phyloP scores from a whole-genome alignment of 2,888 invertebrate genomes.

The Synergus umbraculus region DNA sequence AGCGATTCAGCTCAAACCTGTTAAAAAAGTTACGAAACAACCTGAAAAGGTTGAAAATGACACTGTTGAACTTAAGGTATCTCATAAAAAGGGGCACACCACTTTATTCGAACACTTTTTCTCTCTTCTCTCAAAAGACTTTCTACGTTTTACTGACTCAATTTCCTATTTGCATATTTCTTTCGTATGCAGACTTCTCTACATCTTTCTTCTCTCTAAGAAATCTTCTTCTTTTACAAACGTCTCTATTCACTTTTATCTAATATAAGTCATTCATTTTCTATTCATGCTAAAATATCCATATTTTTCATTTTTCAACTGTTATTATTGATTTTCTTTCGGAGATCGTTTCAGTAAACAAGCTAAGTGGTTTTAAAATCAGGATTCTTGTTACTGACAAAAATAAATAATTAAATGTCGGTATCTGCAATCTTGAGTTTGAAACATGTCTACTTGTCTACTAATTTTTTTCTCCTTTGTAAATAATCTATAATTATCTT shows the following conservation, averaged over 20 bases:
- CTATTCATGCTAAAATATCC: slow-evolving; percentile 24
- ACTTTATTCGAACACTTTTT: slow-evolving; percentile 32
- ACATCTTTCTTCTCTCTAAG: slow-evolving; percentile 2
- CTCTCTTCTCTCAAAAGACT: slow-evolving; percentile 42
- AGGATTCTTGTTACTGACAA: neutral
- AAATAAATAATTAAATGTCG: too few species aligned
- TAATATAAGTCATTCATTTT: neutral
- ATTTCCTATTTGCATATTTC: slow-evolving; percentile 49
- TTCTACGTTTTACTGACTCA: slow-evolving; percentile 13
- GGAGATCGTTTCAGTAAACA: slow-evolving; percentile 44
- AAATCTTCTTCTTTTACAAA: neutral
- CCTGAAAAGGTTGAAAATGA: slow-evolving; percentile 70
- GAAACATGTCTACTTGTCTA: neutral
- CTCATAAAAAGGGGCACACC: slow-evolving; percentile 58
- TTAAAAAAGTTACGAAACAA: slow-evolving; percentile 72
- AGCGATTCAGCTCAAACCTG: slow-evolving; percentile 82
- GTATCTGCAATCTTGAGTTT: neutral
- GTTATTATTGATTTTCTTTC: slow-evolving; percentile 27
- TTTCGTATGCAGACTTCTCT: slow-evolving; percentile 44
- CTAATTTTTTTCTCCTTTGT: neutral
- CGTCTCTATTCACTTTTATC: neutral
- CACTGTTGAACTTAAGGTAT: slow-evolving; percentile 73
- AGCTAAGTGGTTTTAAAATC: neutral
- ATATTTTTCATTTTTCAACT: slow-evolving; percentile 31
- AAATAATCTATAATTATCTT: neutral